Conservation (phyloP, 2,113 vertebrate species). For the Mola mola region DNA sequence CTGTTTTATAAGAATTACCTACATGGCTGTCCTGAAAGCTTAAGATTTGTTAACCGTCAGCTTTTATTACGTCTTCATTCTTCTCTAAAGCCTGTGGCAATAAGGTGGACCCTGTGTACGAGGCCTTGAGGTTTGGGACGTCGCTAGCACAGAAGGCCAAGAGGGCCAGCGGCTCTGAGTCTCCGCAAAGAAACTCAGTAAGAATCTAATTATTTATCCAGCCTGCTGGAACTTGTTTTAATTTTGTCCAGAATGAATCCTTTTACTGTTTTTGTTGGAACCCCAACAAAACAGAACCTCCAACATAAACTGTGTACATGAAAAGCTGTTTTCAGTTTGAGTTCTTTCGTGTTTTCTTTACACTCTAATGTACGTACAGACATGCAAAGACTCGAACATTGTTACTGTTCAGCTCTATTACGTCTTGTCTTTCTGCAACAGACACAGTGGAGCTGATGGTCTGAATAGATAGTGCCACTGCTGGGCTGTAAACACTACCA, state of each 20-base stretch:
- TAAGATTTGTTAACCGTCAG: constrained; percentile 11
- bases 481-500: constrained; percentile 77
- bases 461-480: constrained; percentile 67
- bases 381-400: constrained; percentile 1
- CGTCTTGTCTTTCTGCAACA: constrained; percentile 28
- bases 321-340: background rate
- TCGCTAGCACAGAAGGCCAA: constrained; percentile 96
- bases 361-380: constrained; percentile 2
- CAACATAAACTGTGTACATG: background rate
- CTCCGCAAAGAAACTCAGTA: constrained; percentile 93
- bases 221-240: background rate
- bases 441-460: constrained; percentile 58
- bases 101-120: constrained; percentile 98
- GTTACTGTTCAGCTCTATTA: no score
- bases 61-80: constrained; percentile 25
- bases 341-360: background rate
- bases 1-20: constrained; percentile 1
- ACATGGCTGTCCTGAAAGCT: background rate
- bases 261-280: background rate
- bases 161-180: constrained; percentile 90
- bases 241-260: background rate
- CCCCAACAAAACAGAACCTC: background rate
- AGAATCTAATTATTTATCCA: constrained; percentile 42
- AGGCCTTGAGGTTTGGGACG: constrained; percentile 95
- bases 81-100: constrained; percentile 91